Evolutionary conservation across 2,888 invertebrate genomes (phyloP), one percentile per base, ranked within the genome.

Genomic region (Pilophorus perplexus): DNA sequence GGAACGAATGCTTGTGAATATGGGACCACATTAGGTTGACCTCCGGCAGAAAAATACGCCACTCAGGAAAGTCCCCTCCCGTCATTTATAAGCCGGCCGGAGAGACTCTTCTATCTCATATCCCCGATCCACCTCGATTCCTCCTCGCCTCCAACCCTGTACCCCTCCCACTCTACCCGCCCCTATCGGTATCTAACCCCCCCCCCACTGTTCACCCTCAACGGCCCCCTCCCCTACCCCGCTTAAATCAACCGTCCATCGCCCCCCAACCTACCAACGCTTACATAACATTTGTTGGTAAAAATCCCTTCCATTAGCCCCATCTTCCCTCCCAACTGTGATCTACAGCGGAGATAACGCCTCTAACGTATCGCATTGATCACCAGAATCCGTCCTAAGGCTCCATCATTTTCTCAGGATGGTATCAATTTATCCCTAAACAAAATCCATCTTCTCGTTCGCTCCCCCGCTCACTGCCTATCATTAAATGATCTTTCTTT

Each of bases 261-360:
- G n/a, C n/a, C n/a, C 52, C 18, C 28, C 28, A 4, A 10, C 28
- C 27, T 16, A 14, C 27, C 14, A 28, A 27, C 52, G 16, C 52
- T 28, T 3, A 18, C 52, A 33, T 52, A 52, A 52, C 55, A 55
- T 55, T 55, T 55, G 37, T 55, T 25, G 37, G 55, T 37, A 38
- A 55, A 28, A 55, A 55, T 55, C 55, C 55, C 22, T 23, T 55
- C 55, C 55, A 55, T 55, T 55, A 55, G 55, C 38, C 27, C 12
- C 12, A n/a, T n/a, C n/a, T n/a, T n/a, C n/a, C n/a, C n/a, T n/a
- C n/a, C n/a, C 55, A 18, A 14, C 55, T n/a, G 37, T 55, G 55
- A 55, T 55, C 38, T 55, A 55, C 55, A 18, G 55, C 12, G 23
- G 23, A 23, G 55, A 22, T 38, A 38, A 55, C 37, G 12, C 12